Conservation (phyloP, 2,797 vertebrate species). For the Hyperoplus lanceolatus region DNA sequence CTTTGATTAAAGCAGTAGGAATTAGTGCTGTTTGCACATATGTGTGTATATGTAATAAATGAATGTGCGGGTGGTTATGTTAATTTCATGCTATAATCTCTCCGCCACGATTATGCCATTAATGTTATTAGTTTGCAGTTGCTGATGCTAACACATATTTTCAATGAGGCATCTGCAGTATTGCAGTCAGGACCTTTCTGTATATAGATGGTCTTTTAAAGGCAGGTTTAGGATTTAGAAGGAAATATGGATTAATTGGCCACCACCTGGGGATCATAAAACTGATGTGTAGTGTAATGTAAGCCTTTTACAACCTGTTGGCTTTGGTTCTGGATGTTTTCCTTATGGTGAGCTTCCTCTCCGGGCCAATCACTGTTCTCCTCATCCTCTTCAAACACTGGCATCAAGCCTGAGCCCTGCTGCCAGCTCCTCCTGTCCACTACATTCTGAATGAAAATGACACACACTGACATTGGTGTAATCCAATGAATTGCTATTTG, state of each 20-base stretch:
- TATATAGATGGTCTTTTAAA: neutral
- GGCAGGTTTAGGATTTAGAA: too few species aligned
- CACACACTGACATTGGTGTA: neutral
- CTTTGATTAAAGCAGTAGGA: constrained; percentile 67
- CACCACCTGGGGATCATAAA: neutral
- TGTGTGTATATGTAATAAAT: constrained; percentile 49
- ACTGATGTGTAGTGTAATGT: neutral
- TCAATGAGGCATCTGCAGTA: constrained; percentile 7
- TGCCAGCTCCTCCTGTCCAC: constrained; percentile 68
- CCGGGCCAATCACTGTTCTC: constrained; percentile 29
- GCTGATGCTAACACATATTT: constrained; percentile 27
- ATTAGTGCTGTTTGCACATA: constrained; percentile 61
- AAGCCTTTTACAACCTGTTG: constrained; percentile 54
- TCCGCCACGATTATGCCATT: constrained; percentile 28
- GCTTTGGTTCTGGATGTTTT: constrained; percentile 48
- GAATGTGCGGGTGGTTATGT: neutral
- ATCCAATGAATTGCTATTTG: neutral
- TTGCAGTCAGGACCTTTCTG: neutral
- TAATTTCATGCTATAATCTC: constrained; percentile 48
- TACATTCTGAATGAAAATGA: constrained; percentile 57
- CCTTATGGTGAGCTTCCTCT: constrained; percentile 42
- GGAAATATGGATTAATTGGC: neutral
- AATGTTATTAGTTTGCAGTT: constrained; percentile 50
- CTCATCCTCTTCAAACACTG: constrained; percentile 71
- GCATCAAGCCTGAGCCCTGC: constrained; percentile 61